Evolutionary conservation across 2,797 vertebrate genomes (phyloP).

Genomic region (Eulemur coronatus): DNA sequence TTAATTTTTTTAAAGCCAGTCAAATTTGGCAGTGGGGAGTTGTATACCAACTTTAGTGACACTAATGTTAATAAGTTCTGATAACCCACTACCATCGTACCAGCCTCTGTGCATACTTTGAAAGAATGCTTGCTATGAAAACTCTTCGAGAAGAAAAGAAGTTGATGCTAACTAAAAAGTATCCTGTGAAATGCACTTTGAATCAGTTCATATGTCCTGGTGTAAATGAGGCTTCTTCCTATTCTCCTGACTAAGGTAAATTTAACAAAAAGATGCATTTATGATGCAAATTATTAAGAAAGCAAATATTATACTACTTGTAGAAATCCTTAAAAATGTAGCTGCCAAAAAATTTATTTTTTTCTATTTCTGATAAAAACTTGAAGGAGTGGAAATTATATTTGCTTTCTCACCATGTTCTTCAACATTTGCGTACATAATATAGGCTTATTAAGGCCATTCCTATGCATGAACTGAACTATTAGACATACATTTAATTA

Average conservation of each 20-base stretch:
- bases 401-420: constrained; percentile 37
- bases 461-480: constrained; percentile 45
- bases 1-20: too few species aligned
- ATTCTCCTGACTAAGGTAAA: constrained; percentile 2
- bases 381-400: constrained; percentile 44
- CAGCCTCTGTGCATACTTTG: not conserved
- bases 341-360: constrained; percentile 42
- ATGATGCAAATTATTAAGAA: constrained; percentile 52
- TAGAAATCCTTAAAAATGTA: constrained; percentile 50
- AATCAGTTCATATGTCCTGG: not conserved
- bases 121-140: constrained; percentile 1
- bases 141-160: not conserved
- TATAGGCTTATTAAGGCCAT: constrained; percentile 51
- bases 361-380: constrained; percentile 48
- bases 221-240: constrained; percentile 11
- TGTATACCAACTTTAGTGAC: too few species aligned
- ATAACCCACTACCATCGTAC: too few species aligned
- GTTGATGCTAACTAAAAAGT: not conserved
- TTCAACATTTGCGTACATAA: constrained; percentile 37
- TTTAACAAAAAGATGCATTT: constrained; percentile 46
- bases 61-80: too few species aligned
- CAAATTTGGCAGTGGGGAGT: too few species aligned
- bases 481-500: constrained; percentile 67
- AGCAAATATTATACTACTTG: constrained; percentile 45
- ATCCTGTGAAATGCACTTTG: not conserved